phyloP scores from a whole-genome alignment of 1,140 invertebrate genomes.

The Hermetia illucens region DNA sequence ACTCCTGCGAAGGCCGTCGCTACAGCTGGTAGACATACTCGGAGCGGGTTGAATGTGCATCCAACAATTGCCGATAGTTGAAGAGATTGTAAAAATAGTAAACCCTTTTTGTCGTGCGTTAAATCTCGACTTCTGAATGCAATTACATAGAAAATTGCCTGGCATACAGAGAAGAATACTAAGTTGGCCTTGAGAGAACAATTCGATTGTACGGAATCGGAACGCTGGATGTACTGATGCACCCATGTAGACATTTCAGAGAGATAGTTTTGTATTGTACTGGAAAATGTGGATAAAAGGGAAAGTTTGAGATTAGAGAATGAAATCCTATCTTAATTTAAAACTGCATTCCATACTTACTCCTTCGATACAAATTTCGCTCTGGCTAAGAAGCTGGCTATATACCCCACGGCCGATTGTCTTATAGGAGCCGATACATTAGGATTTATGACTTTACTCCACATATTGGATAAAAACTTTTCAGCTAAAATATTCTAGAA shows the following conservation, averaged over 20 bases:
- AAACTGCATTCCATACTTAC: constrained; percentile 33
- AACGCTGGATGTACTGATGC: constrained; percentile 53
- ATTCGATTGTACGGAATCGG: constrained; percentile 33
- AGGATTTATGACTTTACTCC: constrained; percentile 56
- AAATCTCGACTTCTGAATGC: constrained; percentile 76
- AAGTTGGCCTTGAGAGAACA: constrained; percentile 50
- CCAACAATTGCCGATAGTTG: constrained; percentile 73
- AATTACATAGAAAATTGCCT: constrained; percentile 81
- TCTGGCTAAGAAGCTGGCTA: constrained; percentile 59
- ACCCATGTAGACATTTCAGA: constrained; percentile 55
- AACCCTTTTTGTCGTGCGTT: constrained; percentile 55
- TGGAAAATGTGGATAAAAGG: constrained; percentile 11
- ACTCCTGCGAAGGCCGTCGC: constrained; percentile 73
- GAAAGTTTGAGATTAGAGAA: constrained; percentile 3
- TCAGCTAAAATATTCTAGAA: constrained; percentile 38
- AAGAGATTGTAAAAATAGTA: constrained; percentile 61
- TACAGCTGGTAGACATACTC: constrained; percentile 58
- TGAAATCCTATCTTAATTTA: constrained; percentile 2
- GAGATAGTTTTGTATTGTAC: constrained; percentile 43
- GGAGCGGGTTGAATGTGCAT: constrained; percentile 71
- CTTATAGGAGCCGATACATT: constrained; percentile 47
- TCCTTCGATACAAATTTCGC: constrained; percentile 48
- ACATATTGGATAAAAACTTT: constrained; percentile 54
- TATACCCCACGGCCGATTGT: constrained; percentile 55
- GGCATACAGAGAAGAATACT: constrained; percentile 81